These are phyloP conservation scores for Ariopsis seemanni DNA, from an alignment of 2,113 vertebrate genomes.

Conservation along the genomic window DNA sequence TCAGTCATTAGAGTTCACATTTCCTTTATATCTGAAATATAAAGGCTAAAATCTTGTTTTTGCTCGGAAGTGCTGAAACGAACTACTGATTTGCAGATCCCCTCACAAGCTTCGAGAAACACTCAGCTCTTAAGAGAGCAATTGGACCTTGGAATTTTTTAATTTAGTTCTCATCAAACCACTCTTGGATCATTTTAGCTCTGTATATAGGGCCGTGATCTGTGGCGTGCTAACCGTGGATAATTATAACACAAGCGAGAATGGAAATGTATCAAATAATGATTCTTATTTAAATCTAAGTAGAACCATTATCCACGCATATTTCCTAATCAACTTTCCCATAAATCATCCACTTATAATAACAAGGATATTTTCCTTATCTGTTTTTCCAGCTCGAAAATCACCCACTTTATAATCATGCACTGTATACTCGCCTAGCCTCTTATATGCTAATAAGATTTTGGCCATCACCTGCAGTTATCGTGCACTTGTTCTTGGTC, in stretches of 20 bases:
- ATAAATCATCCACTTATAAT: neutral
- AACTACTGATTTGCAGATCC: neutral
- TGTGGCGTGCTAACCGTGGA: neutral
- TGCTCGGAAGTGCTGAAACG: neutral
- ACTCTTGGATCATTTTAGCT: neutral
- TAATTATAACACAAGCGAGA: neutral
- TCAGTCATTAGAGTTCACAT: neutral
- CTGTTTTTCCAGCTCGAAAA: neutral
- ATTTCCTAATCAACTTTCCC: neutral
- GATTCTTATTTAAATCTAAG: neutral
- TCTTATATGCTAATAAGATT: neutral
- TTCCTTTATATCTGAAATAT: neutral
- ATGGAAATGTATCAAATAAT: neutral
- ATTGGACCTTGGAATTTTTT: neutral
- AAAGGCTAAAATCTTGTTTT: neutral
- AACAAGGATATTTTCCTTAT: neutral
- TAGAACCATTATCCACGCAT: neutral
- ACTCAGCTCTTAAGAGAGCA: neutral
- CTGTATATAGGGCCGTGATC: neutral
- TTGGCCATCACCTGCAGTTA: neutral
- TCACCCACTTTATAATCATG: neutral
- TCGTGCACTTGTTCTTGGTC: neutral
- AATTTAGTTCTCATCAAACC: neutral
- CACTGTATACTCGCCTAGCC: neutral
- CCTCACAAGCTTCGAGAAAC: neutral